Conservation (phyloP, 35 echinoderm and acorn worm genomes). For the Heliocidaris erythrogramma region DNA sequence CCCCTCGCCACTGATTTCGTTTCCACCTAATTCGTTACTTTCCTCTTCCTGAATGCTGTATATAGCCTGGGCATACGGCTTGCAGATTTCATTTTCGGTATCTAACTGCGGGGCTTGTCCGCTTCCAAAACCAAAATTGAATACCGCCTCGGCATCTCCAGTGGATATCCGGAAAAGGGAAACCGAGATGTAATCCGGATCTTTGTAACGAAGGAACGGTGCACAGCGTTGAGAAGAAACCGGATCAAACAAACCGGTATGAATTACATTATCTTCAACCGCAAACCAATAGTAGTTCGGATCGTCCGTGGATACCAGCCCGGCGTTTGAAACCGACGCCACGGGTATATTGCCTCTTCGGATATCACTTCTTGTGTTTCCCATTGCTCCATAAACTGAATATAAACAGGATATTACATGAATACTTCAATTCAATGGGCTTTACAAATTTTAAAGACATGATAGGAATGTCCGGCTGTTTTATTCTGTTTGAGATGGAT, state of each 20-base stretch:
- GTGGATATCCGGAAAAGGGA: constrained; percentile 23
- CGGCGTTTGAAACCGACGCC: background rate
- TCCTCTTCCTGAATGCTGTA: background rate
- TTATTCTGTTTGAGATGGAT: no score
- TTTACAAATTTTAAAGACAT: no score
- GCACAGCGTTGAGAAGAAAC: background rate
- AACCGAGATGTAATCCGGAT: background rate
- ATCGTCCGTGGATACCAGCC: background rate
- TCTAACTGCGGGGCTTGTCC: background rate
- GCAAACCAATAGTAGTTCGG: constrained; percentile 32
- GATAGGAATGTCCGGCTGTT: no score
- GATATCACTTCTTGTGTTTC: constrained; percentile 20
- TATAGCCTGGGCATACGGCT: background rate
- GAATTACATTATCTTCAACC: background rate
- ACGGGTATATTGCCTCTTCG: constrained; percentile 7
- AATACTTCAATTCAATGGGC: no score
- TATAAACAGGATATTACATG: background rate
- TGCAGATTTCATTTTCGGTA: background rate
- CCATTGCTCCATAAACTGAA: background rate
- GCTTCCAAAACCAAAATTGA: constrained; percentile 30
- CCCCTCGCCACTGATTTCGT: background rate
- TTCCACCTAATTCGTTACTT: background rate
- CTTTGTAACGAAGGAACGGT: background rate
- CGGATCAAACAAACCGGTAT: constrained; percentile 7
- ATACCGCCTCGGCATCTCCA: background rate